phyloP scores from a whole-genome alignment of 2,888 invertebrate species.

The Tenthredo distinguenda region DNA sequence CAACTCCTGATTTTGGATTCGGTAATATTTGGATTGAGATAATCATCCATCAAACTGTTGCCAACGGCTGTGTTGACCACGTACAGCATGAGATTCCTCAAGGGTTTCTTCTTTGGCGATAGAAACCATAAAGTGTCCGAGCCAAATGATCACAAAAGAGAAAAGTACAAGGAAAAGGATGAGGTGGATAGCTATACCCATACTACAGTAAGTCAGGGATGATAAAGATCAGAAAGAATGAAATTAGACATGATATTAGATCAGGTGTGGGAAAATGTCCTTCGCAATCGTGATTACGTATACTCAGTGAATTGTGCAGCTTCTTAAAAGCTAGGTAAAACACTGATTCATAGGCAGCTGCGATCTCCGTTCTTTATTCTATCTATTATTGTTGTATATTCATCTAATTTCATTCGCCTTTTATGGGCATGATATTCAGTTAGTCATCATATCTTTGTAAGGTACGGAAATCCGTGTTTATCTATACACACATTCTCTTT shows the following conservation, averaged over 20 bases:
- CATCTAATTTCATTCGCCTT: background rate
- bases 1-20: background rate
- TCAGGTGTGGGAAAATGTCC: background rate
- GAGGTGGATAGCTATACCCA: constrained; percentile 24
- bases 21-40: constrained; percentile 18
- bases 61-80: constrained; percentile 57
- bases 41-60: constrained; percentile 48
- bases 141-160: constrained; percentile 11
- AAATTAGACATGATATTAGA: background rate
- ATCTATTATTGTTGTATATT: background rate
- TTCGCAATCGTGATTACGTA: background rate
- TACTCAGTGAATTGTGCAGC: background rate
- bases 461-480: background rate
- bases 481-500: background rate
- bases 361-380: background rate
- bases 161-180: constrained; percentile 41
- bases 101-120: constrained; percentile 61
- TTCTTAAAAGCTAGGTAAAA: background rate
- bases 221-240: background rate
- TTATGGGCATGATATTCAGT: constrained; percentile 11
- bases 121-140: constrained; percentile 11
- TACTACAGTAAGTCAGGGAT: constrained; percentile 18
- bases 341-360: constrained; percentile 21
- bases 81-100: constrained; percentile 60
- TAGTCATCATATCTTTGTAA: background rate